Conservation (phyloP, 2,797 vertebrate species). For the Tenualosa thibaudeaui region DNA sequence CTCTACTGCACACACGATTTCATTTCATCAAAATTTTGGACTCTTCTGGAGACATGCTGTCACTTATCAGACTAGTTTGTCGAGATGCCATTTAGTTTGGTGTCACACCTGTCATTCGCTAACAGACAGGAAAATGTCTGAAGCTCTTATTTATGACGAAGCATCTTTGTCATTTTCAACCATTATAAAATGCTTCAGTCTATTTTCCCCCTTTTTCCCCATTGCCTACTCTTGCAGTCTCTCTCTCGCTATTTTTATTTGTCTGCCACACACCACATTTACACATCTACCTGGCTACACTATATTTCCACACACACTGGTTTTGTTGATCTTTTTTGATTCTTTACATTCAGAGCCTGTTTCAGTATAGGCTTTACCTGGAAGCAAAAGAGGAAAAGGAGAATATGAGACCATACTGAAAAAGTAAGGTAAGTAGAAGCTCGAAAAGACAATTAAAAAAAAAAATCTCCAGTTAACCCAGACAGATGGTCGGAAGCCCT, state of each 20-base stretch:
- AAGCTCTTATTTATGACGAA: neutral
- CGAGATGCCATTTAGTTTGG: neutral
- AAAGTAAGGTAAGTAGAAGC: neutral
- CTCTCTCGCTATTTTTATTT: neutral
- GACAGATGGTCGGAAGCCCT: constrained; percentile 3
- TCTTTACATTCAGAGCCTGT: neutral
- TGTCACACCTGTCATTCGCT: neutral
- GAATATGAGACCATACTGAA: neutral
- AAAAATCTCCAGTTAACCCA: constrained; percentile 31
- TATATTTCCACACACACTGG: neutral
- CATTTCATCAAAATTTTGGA: neutral
- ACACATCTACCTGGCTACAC: neutral
- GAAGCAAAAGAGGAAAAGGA: neutral
- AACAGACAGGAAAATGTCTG: neutral
- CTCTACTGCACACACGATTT: neutral
- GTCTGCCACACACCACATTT: neutral
- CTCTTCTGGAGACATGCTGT: neutral
- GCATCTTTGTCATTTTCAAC: neutral
- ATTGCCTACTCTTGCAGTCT: neutral
- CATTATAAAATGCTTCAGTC: neutral
- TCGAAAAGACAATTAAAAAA: neutral
- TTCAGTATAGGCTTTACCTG: neutral
- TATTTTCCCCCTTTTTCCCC: neutral
- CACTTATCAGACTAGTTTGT: neutral
- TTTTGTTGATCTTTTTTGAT: neutral